Evolutionary conservation across 2,888 invertebrate genomes (phyloP), one percentile per base, ranked within the genome.

Genomic region (Helobdella robusta): DNA sequence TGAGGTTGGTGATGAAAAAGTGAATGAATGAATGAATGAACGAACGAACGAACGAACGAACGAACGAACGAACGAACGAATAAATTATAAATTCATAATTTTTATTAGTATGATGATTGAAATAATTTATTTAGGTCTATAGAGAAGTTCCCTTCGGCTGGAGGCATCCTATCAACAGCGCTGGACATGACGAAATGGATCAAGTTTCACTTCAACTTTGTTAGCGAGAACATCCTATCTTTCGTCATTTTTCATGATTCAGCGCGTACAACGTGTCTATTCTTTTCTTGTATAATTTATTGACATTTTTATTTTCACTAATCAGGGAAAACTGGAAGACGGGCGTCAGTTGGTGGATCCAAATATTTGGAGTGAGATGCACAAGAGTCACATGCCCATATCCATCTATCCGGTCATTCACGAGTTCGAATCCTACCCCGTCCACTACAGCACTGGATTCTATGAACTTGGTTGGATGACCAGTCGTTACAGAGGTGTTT

Each of bases 181-280:
- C 58, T 66, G 11, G 75, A 76, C 68, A 74, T 76, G 75, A 64
- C 71, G 1, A 72, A 73, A 58, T 76, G 75, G 75, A 58, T 76
- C 54, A 50, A 68, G 44, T 69, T 75, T 59, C 71, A 72, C 20
- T 64, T 72, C 23, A 64, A 66, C 18, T n/a, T n/a, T n/a, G n/a
- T n/a, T n/a, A n/a, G n/a, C n/a, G n/a, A n/a, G n/a, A n/a, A n/a
- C n/a, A n/a, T n/a, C n/a, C n/a, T n/a, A n/a, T n/a, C n/a, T n/a
- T n/a, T n/a, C n/a, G n/a, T n/a, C n/a, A n/a, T n/a, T n/a, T n/a
- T n/a, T n/a, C n/a, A n/a, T n/a, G n/a, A n/a, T n/a, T n/a, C n/a
- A n/a, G n/a, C n/a, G n/a, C n/a, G n/a, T n/a, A n/a, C n/a, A n/a
- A n/a, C n/a, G n/a, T n/a, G n/a, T n/a, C n/a, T n/a, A n/a, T n/a